These are phyloP conservation scores for Lophius piscatorius DNA, from an alignment of 2,113 vertebrate genomes.

Conservation along the genomic window DNA sequence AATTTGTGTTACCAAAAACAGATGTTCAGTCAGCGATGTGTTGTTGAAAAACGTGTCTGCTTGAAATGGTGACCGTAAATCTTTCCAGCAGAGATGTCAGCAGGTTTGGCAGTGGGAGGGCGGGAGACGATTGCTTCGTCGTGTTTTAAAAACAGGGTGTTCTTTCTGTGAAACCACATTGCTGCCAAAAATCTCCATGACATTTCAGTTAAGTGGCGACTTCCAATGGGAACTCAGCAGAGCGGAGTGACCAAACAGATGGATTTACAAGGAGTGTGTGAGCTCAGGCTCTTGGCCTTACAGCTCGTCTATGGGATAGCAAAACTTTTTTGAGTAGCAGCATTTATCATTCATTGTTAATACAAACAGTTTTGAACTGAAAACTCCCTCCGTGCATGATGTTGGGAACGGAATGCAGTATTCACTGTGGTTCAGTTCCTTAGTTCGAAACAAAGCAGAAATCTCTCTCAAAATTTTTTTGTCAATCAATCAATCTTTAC, in stretches of 20 bases:
- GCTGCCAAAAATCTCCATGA: constrained; percentile 52
- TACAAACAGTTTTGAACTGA: neutral
- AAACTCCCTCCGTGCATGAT: no score
- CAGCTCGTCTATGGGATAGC: constrained; percentile 1
- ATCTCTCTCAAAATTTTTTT: no score
- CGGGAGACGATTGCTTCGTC: constrained; percentile 13
- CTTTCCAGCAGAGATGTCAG: constrained; percentile 34
- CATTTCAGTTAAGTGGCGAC: constrained; percentile 44
- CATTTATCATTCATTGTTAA: constrained; percentile 10
- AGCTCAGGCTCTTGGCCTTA: neutral
- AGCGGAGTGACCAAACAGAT: constrained; percentile 43
- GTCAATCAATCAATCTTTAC: no score
- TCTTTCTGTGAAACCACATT: constrained; percentile 38
- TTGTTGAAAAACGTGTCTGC: constrained; percentile 44
- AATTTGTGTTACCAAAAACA: constrained; percentile 56
- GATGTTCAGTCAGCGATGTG: constrained; percentile 51
- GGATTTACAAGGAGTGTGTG: constrained; percentile 19
- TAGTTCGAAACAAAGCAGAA: no score
- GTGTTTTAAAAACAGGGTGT: constrained; percentile 29
- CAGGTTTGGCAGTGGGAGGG: constrained; percentile 14
- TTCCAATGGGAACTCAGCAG: constrained; percentile 40
- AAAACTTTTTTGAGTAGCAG: constrained; percentile 7
- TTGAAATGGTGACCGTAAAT: constrained; percentile 46
- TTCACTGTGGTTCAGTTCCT: no score
- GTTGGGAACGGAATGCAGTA: no score